phyloP scores from a whole-genome alignment of 2,888 invertebrate species.

The Hypercompe scribonia region DNA sequence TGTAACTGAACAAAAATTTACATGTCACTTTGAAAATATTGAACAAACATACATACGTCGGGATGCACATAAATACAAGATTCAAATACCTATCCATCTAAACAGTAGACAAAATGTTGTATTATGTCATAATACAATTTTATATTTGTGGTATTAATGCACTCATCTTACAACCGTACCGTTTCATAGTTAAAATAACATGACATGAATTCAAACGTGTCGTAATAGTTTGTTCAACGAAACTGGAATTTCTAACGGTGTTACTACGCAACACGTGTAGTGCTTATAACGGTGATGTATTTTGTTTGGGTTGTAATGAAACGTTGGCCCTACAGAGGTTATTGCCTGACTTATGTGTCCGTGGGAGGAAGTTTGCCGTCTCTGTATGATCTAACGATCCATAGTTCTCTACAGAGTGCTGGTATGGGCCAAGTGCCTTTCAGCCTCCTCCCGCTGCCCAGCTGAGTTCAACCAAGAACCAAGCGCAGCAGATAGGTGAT shows the following conservation, averaged over 20 bases:
- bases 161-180: neutral
- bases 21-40: neutral
- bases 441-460: no score
- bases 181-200: slow-evolving; percentile 1
- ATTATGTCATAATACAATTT: neutral
- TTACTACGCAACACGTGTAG: slow-evolving; percentile 17
- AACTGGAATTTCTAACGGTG: slow-evolving; percentile 18
- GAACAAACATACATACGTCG: no score
- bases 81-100: neutral
- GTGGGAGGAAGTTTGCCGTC: no score
- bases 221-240: slow-evolving; percentile 14
- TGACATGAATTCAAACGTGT: slow-evolving; percentile 7
- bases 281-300: slow-evolving; percentile 9
- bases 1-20: neutral
- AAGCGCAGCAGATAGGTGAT: no score
- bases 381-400: no score
- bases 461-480: no score
- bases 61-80: no score
- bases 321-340: neutral
- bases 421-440: no score
- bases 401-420: no score
- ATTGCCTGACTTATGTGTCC: no score
- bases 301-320: slow-evolving; percentile 11
- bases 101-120: neutral
- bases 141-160: neutral